Base-by-base conservation (phyloP, 2,113 vertebrate species). In the Embiotoca jacksoni region DNA sequence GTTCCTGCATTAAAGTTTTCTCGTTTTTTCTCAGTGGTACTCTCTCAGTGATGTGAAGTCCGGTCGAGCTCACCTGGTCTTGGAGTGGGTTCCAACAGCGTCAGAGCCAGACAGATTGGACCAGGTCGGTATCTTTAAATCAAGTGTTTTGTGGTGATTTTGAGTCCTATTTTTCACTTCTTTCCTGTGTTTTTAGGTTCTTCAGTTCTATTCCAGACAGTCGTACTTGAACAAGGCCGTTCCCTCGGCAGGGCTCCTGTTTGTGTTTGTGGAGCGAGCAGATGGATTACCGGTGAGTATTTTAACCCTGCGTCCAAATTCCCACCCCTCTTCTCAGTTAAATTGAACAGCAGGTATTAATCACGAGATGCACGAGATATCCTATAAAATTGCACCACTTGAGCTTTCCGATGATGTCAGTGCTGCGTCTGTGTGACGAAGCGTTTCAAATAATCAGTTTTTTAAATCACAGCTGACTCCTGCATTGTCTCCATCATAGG, bases 21-120 rank as follows among this genome's bases (percentile, higher is more conserved):
- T 64, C 5, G 66, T 61, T 70, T 7, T 71, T 61, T 72, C 11
- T 52, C 89, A 98, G 97, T 98, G 96, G 97, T 96, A 96, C 85
- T 91, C 92, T 11, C 92, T 98, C 66, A 95, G 88, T 58, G 96
- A 96, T 3, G 96, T 97, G 30, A 97, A 96, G 60, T 96, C 94
- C 3, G 97, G 97, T 55, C 94, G 94, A 8, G 69, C 98, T 80
- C 97, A 97, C 49, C 83, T 98, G 82, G 89, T 93, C 33, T 92
- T 97, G 84, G 97, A 98, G 80, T 96, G 95, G 89, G 90, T 98
- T 63, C 84, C 86, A 11, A 94, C 89, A 7, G 66, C 74, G 0
- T 89, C 93, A 10, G 90, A 93, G 11, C 67, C 95, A 9, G 89
- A 94, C 23, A 86, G 94, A 60, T 81, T 98, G 37, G 94, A 97